Evolutionary conservation across 2,797 vertebrate genomes (phyloP), one percentile per base, ranked within the genome.

Genomic region (Sphenodon punctatus): DNA sequence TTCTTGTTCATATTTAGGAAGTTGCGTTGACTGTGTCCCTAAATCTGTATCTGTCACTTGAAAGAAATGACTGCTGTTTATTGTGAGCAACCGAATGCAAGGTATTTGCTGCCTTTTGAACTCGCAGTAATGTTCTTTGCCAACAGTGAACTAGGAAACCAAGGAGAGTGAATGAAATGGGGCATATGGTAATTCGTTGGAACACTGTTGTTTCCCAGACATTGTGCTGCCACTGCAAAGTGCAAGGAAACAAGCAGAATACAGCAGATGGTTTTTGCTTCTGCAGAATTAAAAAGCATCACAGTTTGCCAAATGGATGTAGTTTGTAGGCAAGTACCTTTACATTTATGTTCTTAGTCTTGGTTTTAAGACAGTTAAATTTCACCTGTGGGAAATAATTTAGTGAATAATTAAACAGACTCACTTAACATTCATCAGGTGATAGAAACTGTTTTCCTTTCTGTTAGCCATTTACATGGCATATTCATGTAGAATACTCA

Each of bases 201-300:
- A 67, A 78, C 78, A 58, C 5, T 48, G 60, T 80, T 88, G 75
- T 68, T 93, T 92, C 63, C 81, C 75, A 79, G 88, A 77, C 76
- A 65, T 88, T 23, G 73, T 71, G 71, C 80, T 92, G 64, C 89
- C 84, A 90, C 78, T 86, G 84, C 85, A 81, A 61, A n/a, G 42
- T 1, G 8, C 30, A 46, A 85, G 78, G 86, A 43, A 89, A 34
- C 10, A 7, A 88, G 73, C 36, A 67, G 34, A 92, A 90, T 14
- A 75, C 42, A 78, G 32, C 72, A 78, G 75, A 60, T 65, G 72
- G 66, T n/a, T 67, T 87, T 72, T 88, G 38, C 48, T 85, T 72
- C 71, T 89, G 66, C 19, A 48, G 55, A 11, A 36, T 27, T 84
- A n/a, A 78, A 84, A 75, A 69, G 11, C 14, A 53, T 64, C 25